Conservation (phyloP, 1,140 invertebrate species). For the Drosophila aff. region DNA sequence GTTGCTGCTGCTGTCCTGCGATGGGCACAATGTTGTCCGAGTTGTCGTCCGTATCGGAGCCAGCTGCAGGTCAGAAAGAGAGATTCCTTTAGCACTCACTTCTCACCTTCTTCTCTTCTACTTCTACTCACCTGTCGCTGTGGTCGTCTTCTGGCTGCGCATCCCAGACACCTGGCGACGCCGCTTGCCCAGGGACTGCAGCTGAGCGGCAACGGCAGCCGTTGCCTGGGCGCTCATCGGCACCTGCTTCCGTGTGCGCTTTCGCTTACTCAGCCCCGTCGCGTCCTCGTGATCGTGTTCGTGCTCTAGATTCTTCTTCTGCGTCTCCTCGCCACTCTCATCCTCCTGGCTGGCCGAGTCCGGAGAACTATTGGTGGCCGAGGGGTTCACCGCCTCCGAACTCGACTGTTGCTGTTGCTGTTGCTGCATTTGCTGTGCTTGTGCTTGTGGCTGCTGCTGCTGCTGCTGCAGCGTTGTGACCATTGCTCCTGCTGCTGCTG, state of each 20-base stretch:
- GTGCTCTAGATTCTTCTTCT: constrained; percentile 59
- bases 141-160: constrained; percentile 48
- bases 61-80: constrained; percentile 38
- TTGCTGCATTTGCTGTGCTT: neutral
- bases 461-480: neutral
- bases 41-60: constrained; percentile 85
- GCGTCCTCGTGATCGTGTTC: constrained; percentile 37
- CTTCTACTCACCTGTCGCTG: constrained; percentile 62
- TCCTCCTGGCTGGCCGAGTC: constrained; percentile 82
- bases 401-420: neutral
- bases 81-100: neutral
- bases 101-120: too few species aligned
- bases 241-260: constrained; percentile 86
- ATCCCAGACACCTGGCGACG: constrained; percentile 57
- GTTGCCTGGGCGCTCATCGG: constrained; percentile 22
- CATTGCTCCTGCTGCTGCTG: constrained; percentile 12
- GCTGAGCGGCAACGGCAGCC: constrained; percentile 43
- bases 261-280: constrained; percentile 84
- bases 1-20: constrained; percentile 50
- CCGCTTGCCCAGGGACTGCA: constrained; percentile 64
- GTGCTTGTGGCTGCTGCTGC: constrained; percentile 2
- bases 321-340: constrained; percentile 76
- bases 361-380: constrained; percentile 69
- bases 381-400: constrained; percentile 8
- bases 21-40: constrained; percentile 68